Evolutionary conservation across 2,113 vertebrate species (phyloP), one percentile per base, ranked within the genome.

Genomic region (Chamaea fasciata): DNA sequence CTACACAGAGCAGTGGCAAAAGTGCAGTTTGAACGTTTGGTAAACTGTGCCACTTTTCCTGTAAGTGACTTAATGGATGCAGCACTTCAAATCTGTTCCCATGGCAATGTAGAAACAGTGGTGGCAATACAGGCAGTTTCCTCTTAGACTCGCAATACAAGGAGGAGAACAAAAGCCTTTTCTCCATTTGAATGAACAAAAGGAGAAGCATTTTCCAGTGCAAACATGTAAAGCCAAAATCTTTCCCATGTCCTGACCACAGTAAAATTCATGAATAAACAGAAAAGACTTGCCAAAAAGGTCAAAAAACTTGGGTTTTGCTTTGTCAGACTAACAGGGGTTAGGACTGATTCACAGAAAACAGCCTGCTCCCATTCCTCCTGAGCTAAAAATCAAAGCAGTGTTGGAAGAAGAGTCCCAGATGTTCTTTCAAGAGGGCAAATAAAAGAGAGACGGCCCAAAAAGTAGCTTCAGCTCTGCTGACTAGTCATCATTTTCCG

Each of bases 211-310:
- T 94, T 96, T 94, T 95, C 94, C 93, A 96, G 93, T 46, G 92
- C 92, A 96, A 96, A 97, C 94, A 96, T 84, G 80, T 90, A 97
- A 94, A 96, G 89, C 64, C 76, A 87, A 93, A 96, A 86, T 94
- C 90, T 94, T 96, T 96, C 93, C 95, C 94, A 93, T 96, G 88
- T 96, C 95, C 92, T 90, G 69, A 89, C 90, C 93, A 94, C 86
- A 94, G 95, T 56, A 95, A 96, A 96, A 97, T 95, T 96, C 79
- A 94, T 96, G 90, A 96, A 95, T 95, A 96, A 96, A 95, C 88
- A 96, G 90, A 97, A 93, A 95, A 81, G 90, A 63, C 90, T 93
- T 89, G 76, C 79, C 90, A 88, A 68, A 55, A 64, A 95, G 92
- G 95, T 95, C 92, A 96, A 92, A 93, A 97, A 94, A 69, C 92